Evolutionary conservation across 1,140 invertebrate species (phyloP), one percentile per base, ranked within the genome.

Genomic region (Caenorhabditis briggsae): DNA sequence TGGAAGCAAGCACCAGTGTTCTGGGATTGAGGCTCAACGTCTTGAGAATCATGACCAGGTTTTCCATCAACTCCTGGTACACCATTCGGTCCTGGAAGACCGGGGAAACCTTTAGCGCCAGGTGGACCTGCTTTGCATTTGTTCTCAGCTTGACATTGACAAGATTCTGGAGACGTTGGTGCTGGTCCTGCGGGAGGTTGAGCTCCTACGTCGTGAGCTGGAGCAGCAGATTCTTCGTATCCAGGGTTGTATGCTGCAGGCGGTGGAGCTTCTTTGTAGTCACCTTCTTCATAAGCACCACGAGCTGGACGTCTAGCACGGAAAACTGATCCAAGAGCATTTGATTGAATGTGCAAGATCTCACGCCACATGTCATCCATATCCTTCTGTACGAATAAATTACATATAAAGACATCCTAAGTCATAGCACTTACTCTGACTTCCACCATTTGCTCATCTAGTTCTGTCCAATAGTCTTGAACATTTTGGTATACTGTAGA

Each of bases 401-500:
- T 11, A 78, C 12, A 2, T n/a, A 46, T 46, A 14, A 46, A 48
- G 5, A 25, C 9, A 6, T 46, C 16, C n/a, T 8, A 18, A 23
- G 23, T 46, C 9, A 46, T 7, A 12, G 14, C 2, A 78, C 70
- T 78, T 23, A 88, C 83, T 61, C 78, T 61, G 89, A 91, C 92
- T 20, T 48, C 70, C 11, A 82, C 70, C 53, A 91, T 91, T 70
- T 91, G 89, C 18, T 59, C 83, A 70, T 92, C 92, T 48, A 91
- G 55, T 82, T 92, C 90, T 14, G 46, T 82, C 91, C 91, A 91
- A 43, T 90, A 90, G 23, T 83, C 70, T 82, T 90, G 88, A 23
- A 91, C 92, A 85, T 91, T 88, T 48, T 59, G 85, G 83, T 92
- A 92, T 53, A 91, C 93, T 55, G 86, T 87, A 20, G 85, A 86